Percentiles rank a stretch among this genome's conserved stretches.
Evolutionary conservation across 1,140 invertebrate species (phyloP).

Genomic region (Drosophila subpulchrella): DNA sequence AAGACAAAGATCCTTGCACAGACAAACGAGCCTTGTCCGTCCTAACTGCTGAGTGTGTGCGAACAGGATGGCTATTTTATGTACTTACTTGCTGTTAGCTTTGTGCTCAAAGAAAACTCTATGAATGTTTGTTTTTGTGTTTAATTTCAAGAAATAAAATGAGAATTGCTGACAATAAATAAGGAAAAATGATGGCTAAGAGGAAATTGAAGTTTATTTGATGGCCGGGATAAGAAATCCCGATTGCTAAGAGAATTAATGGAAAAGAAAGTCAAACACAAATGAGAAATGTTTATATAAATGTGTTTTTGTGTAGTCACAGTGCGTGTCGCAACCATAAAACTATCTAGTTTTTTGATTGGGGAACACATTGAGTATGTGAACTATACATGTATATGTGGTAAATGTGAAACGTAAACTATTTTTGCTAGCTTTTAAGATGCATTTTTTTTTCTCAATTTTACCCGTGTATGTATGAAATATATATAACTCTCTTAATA

Average conservation of each 20-base stretch:
- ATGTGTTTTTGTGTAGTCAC: conserved; percentile 22
- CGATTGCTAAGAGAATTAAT: conserved; percentile 11
- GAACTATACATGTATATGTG: conserved; percentile 31
- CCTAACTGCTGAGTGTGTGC: conserved; percentile 29
- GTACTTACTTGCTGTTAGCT: conserved; percentile 56
- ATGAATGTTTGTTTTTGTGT: conserved; percentile 2
- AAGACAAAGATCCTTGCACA: conserved; percentile 2
- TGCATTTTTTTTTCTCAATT: conserved; percentile 40
- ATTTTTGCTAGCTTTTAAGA: conserved; percentile 61
- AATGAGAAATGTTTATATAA: conserved; percentile 22
- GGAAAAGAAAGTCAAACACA: conserved; percentile 5
- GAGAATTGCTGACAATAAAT: conserved; percentile 76
- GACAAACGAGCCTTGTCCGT: conserved; percentile 50
- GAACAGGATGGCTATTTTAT: conserved; percentile 21
- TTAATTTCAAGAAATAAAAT: conserved; percentile 33
- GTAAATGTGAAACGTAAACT: conserved; percentile 41
- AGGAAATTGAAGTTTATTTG: conserved; percentile 13
- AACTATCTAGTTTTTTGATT: conserved; percentile 20
- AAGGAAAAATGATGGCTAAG: conserved; percentile 16
- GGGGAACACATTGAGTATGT: conserved; percentile 18
- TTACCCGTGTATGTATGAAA: conserved; percentile 25
- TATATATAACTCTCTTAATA: conserved; percentile 14
- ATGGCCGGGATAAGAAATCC: conserved; percentile 3
- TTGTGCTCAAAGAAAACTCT: conserved; percentile 22
- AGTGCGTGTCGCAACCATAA: conserved; percentile 9